Evolutionary conservation across 2,888 invertebrate genomes (phyloP).

Genomic region (Melieria omissa): DNA sequence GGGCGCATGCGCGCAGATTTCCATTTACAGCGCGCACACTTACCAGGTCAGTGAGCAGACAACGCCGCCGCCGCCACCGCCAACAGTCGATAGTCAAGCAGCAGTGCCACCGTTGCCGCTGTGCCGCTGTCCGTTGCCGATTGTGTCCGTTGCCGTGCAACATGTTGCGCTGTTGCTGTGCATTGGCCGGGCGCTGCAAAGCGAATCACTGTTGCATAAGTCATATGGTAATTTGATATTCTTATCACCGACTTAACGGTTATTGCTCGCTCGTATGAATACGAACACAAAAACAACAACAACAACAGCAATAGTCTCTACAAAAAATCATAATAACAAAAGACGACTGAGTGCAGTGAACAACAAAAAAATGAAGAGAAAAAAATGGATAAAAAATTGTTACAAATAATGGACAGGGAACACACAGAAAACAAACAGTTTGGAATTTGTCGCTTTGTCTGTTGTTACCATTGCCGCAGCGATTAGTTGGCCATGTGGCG

Average conservation of each 20-base stretch:
- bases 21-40: neutral
- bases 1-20: no score
- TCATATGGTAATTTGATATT: conserved; percentile 35
- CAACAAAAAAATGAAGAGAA: neutral
- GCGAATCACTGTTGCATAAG: conserved; percentile 26
- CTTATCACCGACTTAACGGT: conserved; percentile 31
- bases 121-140: neutral
- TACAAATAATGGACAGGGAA: conserved; percentile 28
- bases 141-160: conserved; percentile 1
- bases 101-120: neutral
- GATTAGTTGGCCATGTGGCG: neutral
- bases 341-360: neutral
- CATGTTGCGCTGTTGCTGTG: no score
- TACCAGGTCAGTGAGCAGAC: conserved; percentile 28
- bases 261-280: conserved; percentile 16
- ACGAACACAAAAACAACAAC: conserved; percentile 10
- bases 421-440: conserved; percentile 18
- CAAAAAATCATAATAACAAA: no score
- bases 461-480: conserved; percentile 17
- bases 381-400: conserved; percentile 15
- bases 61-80: neutral
- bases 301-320: neutral
- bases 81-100: conserved; percentile 8
- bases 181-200: conserved; percentile 16
- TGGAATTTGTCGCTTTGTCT: conserved; percentile 26